phyloP scores from a whole-genome alignment of 1,140 invertebrate species.

The Samia ricini region DNA sequence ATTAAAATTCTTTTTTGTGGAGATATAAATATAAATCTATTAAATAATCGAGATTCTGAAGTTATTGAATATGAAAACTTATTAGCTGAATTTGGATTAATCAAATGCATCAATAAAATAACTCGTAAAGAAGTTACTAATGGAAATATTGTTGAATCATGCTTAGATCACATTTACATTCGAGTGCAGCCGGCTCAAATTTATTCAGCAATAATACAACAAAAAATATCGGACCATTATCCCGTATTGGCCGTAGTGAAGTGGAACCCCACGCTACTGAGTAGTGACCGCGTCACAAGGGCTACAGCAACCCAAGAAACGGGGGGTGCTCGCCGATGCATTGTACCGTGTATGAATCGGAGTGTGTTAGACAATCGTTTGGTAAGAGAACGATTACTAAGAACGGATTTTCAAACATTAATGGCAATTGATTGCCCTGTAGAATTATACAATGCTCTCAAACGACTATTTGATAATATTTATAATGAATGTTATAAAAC shows the following conservation, averaged over 20 bases:
- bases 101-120: conserved; percentile 19
- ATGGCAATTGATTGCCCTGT: conserved; percentile 11
- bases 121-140: conserved; percentile 16
- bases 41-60: conserved; percentile 8
- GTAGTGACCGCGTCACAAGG: neutral
- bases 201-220: conserved; percentile 17
- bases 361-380: conserved; percentile 3
- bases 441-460: conserved; percentile 11
- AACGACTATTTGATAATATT: conserved; percentile 11
- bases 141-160: conserved; percentile 15
- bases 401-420: conserved; percentile 12
- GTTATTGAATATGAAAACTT: conserved; percentile 19
- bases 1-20: conserved; percentile 19
- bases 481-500: conserved; percentile 14
- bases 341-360: too few species aligned
- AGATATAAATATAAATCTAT: conserved; percentile 21
- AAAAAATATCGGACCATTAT: conserved; percentile 24
- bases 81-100: conserved; percentile 18
- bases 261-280: neutral
- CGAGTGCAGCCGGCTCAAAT: neutral
- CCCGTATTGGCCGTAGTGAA: neutral
- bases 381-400: conserved; percentile 14
- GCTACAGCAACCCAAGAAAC: neutral
- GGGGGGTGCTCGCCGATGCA: neutral
- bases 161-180: conserved; percentile 22